phyloP scores from a whole-genome alignment of 2,888 invertebrate genomes.

The Artemia sinica region DNA sequence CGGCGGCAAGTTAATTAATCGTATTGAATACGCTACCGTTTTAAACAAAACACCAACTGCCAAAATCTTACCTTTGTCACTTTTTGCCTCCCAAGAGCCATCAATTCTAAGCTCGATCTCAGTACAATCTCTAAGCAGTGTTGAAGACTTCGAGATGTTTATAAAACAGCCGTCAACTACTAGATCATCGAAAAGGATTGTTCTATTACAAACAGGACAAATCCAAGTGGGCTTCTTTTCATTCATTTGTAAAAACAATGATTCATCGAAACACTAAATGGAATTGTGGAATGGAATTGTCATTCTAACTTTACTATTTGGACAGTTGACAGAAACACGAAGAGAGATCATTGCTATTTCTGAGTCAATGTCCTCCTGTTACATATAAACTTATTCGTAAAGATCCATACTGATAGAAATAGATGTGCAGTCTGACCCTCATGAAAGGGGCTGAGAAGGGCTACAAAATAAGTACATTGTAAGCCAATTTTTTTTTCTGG shows the following conservation, averaged over 20 bases:
- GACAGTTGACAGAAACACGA: slow-evolving; percentile 82
- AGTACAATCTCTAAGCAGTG: background rate
- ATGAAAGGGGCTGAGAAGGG: no score
- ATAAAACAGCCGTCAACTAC: slow-evolving; percentile 53
- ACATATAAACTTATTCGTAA: no score
- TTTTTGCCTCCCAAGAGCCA: slow-evolving; percentile 1
- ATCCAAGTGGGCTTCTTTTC: slow-evolving; percentile 95
- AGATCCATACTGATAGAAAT: no score
- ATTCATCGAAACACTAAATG: slow-evolving; percentile 94
- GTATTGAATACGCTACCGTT: no score
- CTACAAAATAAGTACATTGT: no score
- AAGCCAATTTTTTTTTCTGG: no score
- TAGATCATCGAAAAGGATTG: slow-evolving; percentile 72
- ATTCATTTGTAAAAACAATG: slow-evolving; percentile 89
- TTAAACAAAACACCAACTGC: no score
- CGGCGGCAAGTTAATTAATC: no score
- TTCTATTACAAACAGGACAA: slow-evolving; percentile 91
- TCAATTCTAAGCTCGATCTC: background rate
- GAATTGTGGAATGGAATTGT: slow-evolving; percentile 85
- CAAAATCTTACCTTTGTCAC: no score
- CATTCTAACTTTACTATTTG: slow-evolving; percentile 66
- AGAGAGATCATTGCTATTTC: slow-evolving; percentile 90
- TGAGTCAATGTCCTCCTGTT: slow-evolving; percentile 64
- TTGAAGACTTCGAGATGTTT: background rate
- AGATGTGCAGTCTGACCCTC: no score